Percentiles rank a stretch among this genome's conserved stretches.
Evolutionary conservation across 2,888 invertebrate genomes (phyloP).

Genomic region (Criorhina ranunculi): DNA sequence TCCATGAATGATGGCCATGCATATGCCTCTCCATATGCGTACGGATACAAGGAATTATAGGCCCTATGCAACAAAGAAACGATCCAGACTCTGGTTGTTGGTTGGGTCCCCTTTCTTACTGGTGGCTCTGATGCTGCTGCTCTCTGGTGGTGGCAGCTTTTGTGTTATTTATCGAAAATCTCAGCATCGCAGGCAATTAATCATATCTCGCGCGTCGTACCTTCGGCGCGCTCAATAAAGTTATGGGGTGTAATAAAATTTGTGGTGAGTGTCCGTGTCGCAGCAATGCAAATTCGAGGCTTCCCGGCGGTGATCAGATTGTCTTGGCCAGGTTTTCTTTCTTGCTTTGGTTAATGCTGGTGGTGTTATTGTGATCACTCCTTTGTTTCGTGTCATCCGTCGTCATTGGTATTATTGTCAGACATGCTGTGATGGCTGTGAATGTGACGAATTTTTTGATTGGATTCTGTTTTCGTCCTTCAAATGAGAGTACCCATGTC

Average conservation of each 20-base stretch:
- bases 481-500: slow-evolving; percentile 41
- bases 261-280: slow-evolving; percentile 52
- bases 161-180: slow-evolving; percentile 76
- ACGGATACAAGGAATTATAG: slow-evolving; percentile 12
- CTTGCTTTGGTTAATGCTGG: slow-evolving; percentile 25
- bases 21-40: slow-evolving; percentile 33
- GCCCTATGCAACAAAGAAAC: slow-evolving; percentile 58
- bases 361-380: slow-evolving; percentile 68
- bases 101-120: slow-evolving; percentile 6
- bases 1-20: slow-evolving; percentile 71
- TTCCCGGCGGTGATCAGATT: slow-evolving; percentile 56
- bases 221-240: slow-evolving; percentile 61
- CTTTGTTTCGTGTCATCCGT: slow-evolving; percentile 44
- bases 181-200: slow-evolving; percentile 74
- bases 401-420: slow-evolving; percentile 14
- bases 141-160: slow-evolving; percentile 73
- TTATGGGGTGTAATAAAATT: slow-evolving; percentile 71
- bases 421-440: slow-evolving; percentile 50
- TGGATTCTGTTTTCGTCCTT: slow-evolving; percentile 64
- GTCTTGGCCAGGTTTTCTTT: slow-evolving; percentile 28
- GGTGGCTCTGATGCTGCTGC: slow-evolving; percentile 5
- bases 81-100: slow-evolving; percentile 32
- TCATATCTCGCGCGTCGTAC: slow-evolving; percentile 75
- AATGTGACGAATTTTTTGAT: slow-evolving; percentile 74
- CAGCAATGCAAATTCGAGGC: slow-evolving; percentile 65